These are phyloP conservation scores for Clarias fuscus DNA, from an alignment of 2,797 vertebrate species.

Conservation along the genomic window DNA sequence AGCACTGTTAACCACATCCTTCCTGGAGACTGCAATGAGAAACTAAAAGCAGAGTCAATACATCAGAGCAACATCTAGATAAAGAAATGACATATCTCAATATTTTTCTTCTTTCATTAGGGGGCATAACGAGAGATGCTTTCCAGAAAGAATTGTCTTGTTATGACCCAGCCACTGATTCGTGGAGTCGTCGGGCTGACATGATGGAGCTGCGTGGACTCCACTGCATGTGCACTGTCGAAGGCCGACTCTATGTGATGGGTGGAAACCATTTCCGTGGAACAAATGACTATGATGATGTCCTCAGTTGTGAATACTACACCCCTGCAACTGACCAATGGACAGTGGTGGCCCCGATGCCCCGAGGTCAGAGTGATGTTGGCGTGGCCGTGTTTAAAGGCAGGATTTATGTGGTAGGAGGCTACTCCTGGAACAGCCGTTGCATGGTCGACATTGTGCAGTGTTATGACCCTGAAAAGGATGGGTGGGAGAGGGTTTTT, in stretches of 20 bases:
- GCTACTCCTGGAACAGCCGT: conserved; percentile 84
- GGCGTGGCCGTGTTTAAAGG: conserved; percentile 77
- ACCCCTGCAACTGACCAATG: conserved; percentile 75
- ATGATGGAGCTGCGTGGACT: conserved; percentile 81
- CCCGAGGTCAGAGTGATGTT: conserved; percentile 79
- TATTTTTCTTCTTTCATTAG: conserved; percentile 56
- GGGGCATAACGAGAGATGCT: conserved; percentile 80
- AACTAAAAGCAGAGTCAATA: not conserved
- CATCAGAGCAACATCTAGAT: not conserved
- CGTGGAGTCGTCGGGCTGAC: conserved; percentile 73
- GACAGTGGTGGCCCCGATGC: conserved; percentile 78
- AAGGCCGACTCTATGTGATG: conserved; percentile 79
- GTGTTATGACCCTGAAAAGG: conserved; percentile 74
- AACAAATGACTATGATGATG: conserved; percentile 79
- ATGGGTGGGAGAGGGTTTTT: conserved; percentile 78
- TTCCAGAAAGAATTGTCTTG: conserved; percentile 81
- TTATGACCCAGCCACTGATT: conserved; percentile 69
- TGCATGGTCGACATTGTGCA: conserved; percentile 84
- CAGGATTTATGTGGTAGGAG: conserved; percentile 79
- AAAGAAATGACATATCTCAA: not conserved
- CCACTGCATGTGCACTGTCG: conserved; percentile 82
- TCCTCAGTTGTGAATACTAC: conserved; percentile 79
- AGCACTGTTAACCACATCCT: conserved; percentile 42
- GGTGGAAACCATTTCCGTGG: conserved; percentile 82
- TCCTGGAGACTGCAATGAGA: conserved; percentile 21